Conservation (phyloP, 2,888 invertebrate genomes). For the Ditula angustiorana region DNA sequence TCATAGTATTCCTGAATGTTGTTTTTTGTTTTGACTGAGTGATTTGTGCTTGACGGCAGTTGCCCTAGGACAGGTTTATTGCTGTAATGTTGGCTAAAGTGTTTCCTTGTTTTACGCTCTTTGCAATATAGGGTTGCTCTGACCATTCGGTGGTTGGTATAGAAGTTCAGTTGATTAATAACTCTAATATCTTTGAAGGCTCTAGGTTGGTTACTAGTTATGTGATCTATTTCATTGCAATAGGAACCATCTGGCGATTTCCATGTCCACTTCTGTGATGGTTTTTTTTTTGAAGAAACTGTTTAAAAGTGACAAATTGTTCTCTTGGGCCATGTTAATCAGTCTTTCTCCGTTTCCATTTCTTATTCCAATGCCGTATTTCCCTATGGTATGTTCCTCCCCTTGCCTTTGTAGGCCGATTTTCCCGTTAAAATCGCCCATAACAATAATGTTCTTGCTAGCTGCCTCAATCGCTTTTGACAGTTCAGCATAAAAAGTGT, state of each 20-base stretch:
- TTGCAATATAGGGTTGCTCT: no score
- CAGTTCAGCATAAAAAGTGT: background rate
- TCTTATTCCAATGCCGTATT: constrained; percentile 25
- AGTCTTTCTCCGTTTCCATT: constrained; percentile 34
- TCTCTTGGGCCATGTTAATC: constrained; percentile 29
- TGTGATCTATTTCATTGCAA: no score
- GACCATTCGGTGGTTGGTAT: no score
- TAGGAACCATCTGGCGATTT: constrained; percentile 37
- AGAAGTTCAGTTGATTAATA: no score
- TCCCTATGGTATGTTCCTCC: constrained; percentile 28
- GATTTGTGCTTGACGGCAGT: no score
- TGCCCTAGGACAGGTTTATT: no score
- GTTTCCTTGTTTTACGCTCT: no score
- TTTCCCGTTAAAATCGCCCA: constrained; percentile 39
- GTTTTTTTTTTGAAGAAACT: constrained; percentile 27
- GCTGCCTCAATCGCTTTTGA: background rate
- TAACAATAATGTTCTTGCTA: constrained; percentile 21
- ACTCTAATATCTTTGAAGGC: no score
- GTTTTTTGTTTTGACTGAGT: no score
- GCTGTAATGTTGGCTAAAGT: no score
- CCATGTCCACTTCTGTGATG: constrained; percentile 35
- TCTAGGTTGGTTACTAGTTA: no score
- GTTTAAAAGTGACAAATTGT: constrained; percentile 24
- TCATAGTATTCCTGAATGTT: no score
- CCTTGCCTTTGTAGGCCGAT: constrained; percentile 21